phyloP scores from a whole-genome alignment of 2,888 invertebrate genomes.

The Agriotes lineatus region DNA sequence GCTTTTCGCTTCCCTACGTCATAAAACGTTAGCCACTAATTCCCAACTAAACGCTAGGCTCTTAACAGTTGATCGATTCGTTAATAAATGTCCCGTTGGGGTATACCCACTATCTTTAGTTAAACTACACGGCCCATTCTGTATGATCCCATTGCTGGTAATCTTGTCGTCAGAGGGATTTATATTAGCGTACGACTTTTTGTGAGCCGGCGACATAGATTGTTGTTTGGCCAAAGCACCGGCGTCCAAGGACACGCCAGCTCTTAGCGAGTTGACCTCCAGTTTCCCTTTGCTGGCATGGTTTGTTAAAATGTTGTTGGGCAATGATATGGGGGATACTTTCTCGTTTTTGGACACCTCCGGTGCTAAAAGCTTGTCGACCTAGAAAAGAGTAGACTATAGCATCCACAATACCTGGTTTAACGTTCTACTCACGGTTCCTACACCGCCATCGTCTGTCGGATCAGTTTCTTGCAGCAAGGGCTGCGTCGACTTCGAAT shows the following conservation, averaged over 20 bases:
- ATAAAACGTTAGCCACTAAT: background rate
- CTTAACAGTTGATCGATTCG: background rate
- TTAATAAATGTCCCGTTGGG: background rate
- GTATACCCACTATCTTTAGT: conserved; percentile 51
- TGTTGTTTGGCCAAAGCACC: conserved; percentile 61
- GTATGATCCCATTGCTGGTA: conserved; percentile 59
- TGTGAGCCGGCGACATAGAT: conserved; percentile 54
- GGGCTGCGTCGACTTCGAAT: conserved; percentile 68
- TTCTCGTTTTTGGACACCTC: conserved; percentile 64
- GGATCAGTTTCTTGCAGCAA: conserved; percentile 60
- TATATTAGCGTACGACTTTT: conserved; percentile 60
- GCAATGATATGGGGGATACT: conserved; percentile 61
- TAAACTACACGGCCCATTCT: conserved; percentile 59
- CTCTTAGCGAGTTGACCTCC: conserved; percentile 67
- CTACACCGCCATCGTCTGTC: background rate
- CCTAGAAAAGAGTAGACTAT: conserved; percentile 59
- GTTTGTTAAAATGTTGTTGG: conserved; percentile 59
- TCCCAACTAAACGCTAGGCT: background rate
- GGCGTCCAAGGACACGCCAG: conserved; percentile 68
- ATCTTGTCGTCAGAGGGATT: conserved; percentile 56
- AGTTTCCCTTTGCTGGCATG: conserved; percentile 60
- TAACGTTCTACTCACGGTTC: background rate
- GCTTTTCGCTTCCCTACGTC: background rate
- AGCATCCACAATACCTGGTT: background rate
- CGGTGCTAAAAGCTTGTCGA: conserved; percentile 74